phyloP scores from a whole-genome alignment of 2,888 invertebrate genomes.

The Glomeris marginata region DNA sequence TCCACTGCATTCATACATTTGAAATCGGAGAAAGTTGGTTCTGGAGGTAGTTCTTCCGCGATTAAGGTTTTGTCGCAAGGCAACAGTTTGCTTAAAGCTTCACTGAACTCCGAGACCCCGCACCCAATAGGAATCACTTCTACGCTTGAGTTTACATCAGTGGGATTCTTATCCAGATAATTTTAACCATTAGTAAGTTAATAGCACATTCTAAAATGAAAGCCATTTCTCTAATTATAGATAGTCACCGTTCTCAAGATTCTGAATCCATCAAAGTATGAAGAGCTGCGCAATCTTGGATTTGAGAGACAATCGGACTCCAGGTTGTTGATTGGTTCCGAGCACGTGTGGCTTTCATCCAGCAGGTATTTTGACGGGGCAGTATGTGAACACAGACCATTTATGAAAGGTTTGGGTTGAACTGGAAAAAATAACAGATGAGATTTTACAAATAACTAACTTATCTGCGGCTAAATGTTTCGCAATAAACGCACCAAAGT shows the following conservation, averaged over 20 bases:
- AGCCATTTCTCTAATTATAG: no score
- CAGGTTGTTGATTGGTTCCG: conserved; percentile 1
- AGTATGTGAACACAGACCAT: background rate
- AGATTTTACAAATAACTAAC: no score
- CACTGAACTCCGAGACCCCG: no score
- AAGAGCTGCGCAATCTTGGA: background rate
- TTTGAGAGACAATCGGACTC: conserved; percentile 5
- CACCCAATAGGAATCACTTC: no score
- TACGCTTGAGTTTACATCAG: no score
- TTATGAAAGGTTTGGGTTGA: background rate
- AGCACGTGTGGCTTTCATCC: background rate
- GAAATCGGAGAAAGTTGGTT: background rate
- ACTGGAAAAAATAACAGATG: background rate
- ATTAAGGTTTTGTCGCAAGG: no score
- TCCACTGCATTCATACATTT: conserved; percentile 3
- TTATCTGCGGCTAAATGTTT: no score
- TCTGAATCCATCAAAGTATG: conserved; percentile 7
- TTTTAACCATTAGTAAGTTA: no score
- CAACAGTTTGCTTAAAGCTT: no score
- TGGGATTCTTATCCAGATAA: no score
- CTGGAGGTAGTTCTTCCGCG: background rate
- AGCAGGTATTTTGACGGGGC: conserved; percentile 5
- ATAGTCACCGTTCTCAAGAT: background rate
- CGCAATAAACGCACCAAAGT: conserved; percentile 4
- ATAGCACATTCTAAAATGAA: no score